Evolutionary conservation across 2,797 vertebrate species (phyloP), one percentile per base, ranked within the genome.

Genomic region (Phrynocephalus vlangalii): DNA sequence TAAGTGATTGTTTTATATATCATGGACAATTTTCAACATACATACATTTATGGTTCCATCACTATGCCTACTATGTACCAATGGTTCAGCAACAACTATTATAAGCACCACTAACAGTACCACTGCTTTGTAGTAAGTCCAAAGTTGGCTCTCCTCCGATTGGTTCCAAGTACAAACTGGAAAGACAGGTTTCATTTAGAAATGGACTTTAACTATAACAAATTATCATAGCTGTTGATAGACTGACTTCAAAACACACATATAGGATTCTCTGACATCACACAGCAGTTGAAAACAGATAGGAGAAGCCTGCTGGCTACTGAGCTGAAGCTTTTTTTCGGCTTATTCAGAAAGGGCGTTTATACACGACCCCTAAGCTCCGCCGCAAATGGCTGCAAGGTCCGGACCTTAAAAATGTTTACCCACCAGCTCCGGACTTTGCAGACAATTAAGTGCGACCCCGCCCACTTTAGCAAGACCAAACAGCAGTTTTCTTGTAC

Each of bases 281-380:
- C 4, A 0, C 20, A 20, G 0, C 18, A 5, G 2, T 0, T 0
- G 3, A 24, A 18, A 38, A 73, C 9, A 80, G 16, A 50, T 75
- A 20, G 15, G 2, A 18, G 0, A 3, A 18, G 67, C 20, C 0
- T 20, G 18, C 0, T 11, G 18, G 0, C 22, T 68, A 28, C 0
- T 48, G 9, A 79, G 84, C 0, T 48, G 11, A 78, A 86, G 71
- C 33, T 18, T 6, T 15, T 16, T 71, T 33, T 1, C 80, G 90
- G 75, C 48, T 76, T 7, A 0, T 1, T 8, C 85, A 28, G 56
- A 7, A 63, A 24, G 26, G n/a, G n/a, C n/a, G n/a, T n/a, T n/a
- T n/a, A n/a, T n/a, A n/a, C n/a, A n/a, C n/a, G n/a, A n/a, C n/a
- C n/a, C n/a, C n/a, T n/a, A n/a, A n/a, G n/a, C n/a, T n/a, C n/a